A percentile compares a stretch with the other conserved stretches of the same genome.
Evolutionary conservation across 2,888 invertebrate species (phyloP).

Genomic region (Eucriotettix oculatus): DNA sequence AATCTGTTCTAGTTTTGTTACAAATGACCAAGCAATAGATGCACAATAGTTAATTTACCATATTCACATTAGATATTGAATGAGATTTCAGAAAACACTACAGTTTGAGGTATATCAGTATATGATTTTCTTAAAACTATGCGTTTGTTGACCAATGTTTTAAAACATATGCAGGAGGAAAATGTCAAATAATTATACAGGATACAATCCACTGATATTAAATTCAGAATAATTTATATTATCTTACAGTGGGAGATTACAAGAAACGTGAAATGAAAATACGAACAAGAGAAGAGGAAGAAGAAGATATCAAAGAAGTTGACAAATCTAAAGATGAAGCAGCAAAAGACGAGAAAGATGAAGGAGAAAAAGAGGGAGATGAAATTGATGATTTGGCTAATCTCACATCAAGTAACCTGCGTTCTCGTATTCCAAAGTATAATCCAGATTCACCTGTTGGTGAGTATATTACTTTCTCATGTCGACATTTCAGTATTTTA

Average conservation of each 20-base stretch:
- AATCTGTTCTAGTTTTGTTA: no score
- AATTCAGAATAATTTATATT: not conserved
- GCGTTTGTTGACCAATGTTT: no score
- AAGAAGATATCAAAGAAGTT: conserved; percentile 29
- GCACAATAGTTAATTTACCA: no score
- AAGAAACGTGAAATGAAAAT: conserved; percentile 9
- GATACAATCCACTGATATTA: no score
- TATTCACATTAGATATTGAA: no score
- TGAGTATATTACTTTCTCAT: not conserved
- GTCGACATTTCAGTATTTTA: no score
- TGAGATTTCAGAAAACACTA: no score
- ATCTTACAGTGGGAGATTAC: conserved; percentile 6
- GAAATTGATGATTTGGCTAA: not conserved
- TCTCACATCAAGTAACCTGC: not conserved
- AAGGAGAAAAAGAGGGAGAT: conserved; percentile 15
- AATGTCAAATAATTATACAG: no score
- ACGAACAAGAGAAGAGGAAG: conserved; percentile 24
- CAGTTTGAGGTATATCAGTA: no score
- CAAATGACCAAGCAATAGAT: no score
- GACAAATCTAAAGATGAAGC: conserved; percentile 29
- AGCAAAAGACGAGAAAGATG: conserved; percentile 26
- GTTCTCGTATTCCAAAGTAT: not conserved
- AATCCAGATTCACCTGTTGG: not conserved
- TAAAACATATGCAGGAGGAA: no score
- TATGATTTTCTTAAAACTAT: no score